A percentile compares a stretch with the other conserved stretches of the same genome.
phyloP scores from a whole-genome alignment of 2,888 invertebrate species.

The Caenorhabditis panamensis region DNA sequence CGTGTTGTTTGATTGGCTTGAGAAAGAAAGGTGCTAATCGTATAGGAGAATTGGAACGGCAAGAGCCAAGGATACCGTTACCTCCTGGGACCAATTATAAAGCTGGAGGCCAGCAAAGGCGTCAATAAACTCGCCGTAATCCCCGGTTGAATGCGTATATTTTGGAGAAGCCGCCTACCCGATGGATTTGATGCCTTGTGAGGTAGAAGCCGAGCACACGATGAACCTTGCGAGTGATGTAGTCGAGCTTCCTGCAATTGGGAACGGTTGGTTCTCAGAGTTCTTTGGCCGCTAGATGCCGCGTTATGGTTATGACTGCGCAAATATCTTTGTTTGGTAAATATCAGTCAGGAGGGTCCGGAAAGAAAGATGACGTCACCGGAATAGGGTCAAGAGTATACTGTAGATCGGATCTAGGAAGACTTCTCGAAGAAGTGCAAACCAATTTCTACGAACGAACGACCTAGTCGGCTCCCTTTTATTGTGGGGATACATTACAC shows the following conservation, averaged over 20 bases:
- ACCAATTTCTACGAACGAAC: neutral
- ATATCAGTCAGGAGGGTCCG: neutral
- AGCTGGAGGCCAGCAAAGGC: neutral
- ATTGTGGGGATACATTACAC: neutral
- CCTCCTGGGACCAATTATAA: neutral
- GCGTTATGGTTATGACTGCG: neutral
- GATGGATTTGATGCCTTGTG: slow-evolving; percentile 51
- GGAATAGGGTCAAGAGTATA: neutral
- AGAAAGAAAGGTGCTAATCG: neutral
- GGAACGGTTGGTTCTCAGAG: neutral
- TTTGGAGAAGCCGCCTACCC: slow-evolving; percentile 16
- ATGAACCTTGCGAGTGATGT: slow-evolving; percentile 47
- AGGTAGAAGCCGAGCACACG: slow-evolving; percentile 56
- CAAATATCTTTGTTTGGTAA: slow-evolving; percentile 7
- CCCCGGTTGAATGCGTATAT: neutral
- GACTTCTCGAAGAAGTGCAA: slow-evolving; percentile 4
- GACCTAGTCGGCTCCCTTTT: neutral
- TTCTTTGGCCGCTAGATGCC: neutral
- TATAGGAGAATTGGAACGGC: too few relatives aligned
- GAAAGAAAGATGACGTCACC: neutral
- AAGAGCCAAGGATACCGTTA: too few relatives aligned
- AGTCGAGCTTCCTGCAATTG: slow-evolving; percentile 56
- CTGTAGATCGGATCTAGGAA: neutral
- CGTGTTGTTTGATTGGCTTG: neutral
- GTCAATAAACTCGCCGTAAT: neutral